Evolutionary conservation across 2,888 invertebrate species (phyloP).

Genomic region (Clanis bilineata): DNA sequence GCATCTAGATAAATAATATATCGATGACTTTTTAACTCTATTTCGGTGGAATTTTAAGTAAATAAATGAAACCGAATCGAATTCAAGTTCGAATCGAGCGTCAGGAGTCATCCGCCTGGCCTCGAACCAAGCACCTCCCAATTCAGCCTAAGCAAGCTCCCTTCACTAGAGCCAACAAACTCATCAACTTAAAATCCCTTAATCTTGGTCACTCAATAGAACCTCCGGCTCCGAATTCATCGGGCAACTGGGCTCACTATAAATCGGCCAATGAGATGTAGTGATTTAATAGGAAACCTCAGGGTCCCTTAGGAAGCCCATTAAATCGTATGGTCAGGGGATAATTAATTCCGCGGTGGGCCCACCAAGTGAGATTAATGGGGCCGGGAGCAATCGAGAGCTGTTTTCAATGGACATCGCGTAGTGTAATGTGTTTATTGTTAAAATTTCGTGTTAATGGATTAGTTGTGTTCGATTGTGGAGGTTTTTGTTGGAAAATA

Average conservation of each 20-base stretch:
- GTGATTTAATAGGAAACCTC: slow-evolving; percentile 81
- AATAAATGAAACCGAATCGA: too few species aligned
- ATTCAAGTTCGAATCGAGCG: too few species aligned
- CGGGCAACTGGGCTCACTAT: slow-evolving; percentile 59
- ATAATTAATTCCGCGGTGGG: slow-evolving; percentile 79
- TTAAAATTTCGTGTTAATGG: slow-evolving; percentile 37
- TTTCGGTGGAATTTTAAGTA: too few species aligned
- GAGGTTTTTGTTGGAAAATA: neutral
- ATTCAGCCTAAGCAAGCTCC: too few species aligned
- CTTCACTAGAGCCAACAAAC: too few species aligned
- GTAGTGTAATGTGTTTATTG: slow-evolving; percentile 56
- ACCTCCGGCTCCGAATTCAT: slow-evolving; percentile 40
- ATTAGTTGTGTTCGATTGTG: neutral
- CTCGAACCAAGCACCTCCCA: too few species aligned
- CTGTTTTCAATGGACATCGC: slow-evolving; percentile 63
- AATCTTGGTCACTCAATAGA: slow-evolving; percentile 14
- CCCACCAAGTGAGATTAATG: slow-evolving; percentile 79
- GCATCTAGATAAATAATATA: too few species aligned
- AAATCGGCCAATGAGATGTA: slow-evolving; percentile 81
- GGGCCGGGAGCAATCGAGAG: slow-evolving; percentile 60
- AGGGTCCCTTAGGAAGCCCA: slow-evolving; percentile 77
- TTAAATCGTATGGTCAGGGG: slow-evolving; percentile 81
- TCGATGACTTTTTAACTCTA: too few species aligned
- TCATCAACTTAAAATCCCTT: slow-evolving; percentile 6
- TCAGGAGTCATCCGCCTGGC: too few species aligned